A percentile compares a stretch with the other conserved stretches of the same genome.
Conservation (phyloP, 2,113 vertebrate species). For the Aleadryas rufinucha region DNA sequence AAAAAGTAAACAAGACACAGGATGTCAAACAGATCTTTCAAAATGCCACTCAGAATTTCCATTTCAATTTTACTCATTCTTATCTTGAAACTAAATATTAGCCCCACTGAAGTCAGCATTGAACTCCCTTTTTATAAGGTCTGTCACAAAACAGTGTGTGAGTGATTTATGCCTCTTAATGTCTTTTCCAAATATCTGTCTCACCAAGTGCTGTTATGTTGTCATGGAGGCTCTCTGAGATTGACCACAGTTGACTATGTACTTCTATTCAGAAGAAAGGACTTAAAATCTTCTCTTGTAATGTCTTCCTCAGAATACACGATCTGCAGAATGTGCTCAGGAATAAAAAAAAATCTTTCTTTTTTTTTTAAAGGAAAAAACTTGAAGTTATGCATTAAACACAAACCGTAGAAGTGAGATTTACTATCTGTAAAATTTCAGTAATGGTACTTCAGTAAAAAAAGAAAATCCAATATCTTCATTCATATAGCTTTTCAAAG, state of each 20-base stretch:
- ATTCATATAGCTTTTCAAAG: not conserved
- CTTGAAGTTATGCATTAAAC: not conserved
- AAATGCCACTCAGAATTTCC: slow-evolving; percentile 50
- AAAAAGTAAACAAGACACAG: slow-evolving; percentile 43
- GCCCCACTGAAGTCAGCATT: not conserved
- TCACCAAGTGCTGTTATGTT: not conserved
- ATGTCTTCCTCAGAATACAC: not conserved
- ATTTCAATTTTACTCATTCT: slow-evolving; percentile 37
- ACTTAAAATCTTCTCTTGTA: not conserved
- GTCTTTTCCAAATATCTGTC: not conserved
- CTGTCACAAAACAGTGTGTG: not conserved
- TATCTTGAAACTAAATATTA: slow-evolving; percentile 23
- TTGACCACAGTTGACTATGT: not conserved
- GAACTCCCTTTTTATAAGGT: not conserved
- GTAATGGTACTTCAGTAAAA: not conserved
- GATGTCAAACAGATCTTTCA: slow-evolving; percentile 49
- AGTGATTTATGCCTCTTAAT: not conserved
- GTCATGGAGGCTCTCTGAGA: not conserved
- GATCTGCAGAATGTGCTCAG: not conserved
- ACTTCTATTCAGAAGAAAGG: not conserved
- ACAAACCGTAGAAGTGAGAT: not conserved
- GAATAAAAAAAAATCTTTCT: not conserved
- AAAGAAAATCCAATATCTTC: not conserved
- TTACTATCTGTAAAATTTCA: not conserved
- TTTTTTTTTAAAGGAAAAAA: not conserved